phyloP scores from a whole-genome alignment of 2,113 vertebrate genomes.

The Cinclus mexicanus region DNA sequence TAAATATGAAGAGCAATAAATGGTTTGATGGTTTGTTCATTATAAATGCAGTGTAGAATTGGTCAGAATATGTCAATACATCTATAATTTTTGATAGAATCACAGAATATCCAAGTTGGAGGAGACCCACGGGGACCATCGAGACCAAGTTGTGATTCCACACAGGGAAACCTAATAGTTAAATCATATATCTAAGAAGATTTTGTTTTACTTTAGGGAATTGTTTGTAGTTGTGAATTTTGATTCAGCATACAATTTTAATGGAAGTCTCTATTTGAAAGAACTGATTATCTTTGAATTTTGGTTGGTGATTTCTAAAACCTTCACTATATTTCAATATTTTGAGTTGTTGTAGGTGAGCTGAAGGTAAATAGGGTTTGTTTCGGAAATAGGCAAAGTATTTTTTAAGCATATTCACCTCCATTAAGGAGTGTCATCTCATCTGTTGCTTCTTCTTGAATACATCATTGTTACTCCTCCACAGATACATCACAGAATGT shows the following conservation, averaged over 20 bases:
- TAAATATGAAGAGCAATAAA: not conserved
- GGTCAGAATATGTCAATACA: not conserved
- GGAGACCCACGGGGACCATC: fast-evolving
- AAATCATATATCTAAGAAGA: not conserved
- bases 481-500: not conserved
- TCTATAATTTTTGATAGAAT: not conserved
- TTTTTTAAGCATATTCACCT: not conserved
- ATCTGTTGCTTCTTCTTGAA: not conserved
- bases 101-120: not conserved
- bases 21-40: not conserved
- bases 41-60: not conserved
- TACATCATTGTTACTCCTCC: not conserved
- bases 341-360: not conserved
- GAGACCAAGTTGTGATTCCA: not conserved
- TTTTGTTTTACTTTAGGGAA: not conserved
- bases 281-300: not conserved
- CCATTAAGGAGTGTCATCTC: not conserved
- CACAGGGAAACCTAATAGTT: not conserved
- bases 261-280: not conserved
- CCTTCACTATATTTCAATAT: fast-evolving
- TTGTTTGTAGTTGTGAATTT: not conserved
- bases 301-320: not conserved
- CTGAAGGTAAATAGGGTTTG: not conserved
- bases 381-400: not conserved
- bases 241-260: not conserved